These are phyloP conservation scores for Cryptocephalus moraei DNA, from an alignment of 2,888 invertebrate species.

Conservation along the genomic window DNA sequence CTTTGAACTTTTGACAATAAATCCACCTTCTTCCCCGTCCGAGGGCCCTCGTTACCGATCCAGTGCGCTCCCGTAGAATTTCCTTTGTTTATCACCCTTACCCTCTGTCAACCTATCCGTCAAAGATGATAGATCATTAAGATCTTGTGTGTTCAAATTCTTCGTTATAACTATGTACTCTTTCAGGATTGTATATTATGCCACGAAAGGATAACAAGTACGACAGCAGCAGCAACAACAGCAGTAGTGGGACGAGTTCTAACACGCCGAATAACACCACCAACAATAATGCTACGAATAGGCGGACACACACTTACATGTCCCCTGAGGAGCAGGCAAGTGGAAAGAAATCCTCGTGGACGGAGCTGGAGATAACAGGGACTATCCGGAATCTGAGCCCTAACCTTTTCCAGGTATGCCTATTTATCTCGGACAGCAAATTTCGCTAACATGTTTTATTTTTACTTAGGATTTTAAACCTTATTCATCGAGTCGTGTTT, in stretches of 20 bases:
- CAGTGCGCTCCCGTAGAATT: no score
- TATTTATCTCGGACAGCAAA: no score
- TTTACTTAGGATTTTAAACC: no score
- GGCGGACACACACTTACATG: constrained; percentile 84
- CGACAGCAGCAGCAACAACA: constrained; percentile 41
- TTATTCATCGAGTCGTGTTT: no score
- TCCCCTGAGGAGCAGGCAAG: constrained; percentile 85
- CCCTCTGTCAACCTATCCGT: no score
- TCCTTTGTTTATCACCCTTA: no score
- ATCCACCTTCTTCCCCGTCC: no score
- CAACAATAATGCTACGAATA: constrained; percentile 44
- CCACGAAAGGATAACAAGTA: constrained; percentile 78
- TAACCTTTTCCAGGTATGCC: constrained; percentile 61
- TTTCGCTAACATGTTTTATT: no score
- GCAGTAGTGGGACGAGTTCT: constrained; percentile 46
- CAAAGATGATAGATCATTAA: neutral
- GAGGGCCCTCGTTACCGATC: no score
- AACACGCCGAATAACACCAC: neutral
- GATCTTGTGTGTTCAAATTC: neutral
- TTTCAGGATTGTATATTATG: constrained; percentile 36
- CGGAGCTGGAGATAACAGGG: constrained; percentile 68
- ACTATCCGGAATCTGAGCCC: constrained; percentile 90
- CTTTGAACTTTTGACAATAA: constrained; percentile 24
- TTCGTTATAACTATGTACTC: neutral
- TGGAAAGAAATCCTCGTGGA: constrained; percentile 89